Evolutionary conservation across 2,888 invertebrate genomes (phyloP), one percentile per base, ranked within the genome.

Genomic region (Cremastinae sp.): DNA sequence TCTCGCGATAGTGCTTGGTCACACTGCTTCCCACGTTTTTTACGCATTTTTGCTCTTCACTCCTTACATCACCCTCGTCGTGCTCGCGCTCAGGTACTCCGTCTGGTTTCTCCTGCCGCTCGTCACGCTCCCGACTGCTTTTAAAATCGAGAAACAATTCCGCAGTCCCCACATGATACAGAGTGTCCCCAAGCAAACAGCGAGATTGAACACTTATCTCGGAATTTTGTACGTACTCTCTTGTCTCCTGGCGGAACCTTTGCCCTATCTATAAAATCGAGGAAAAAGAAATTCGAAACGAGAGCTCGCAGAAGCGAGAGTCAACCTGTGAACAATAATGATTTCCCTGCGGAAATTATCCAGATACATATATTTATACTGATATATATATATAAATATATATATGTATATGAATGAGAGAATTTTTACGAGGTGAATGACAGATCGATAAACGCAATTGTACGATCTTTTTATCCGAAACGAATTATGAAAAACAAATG

Each of bases 1-100:
- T 12, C 90, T 98, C 83, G 97, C 98, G n/a, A 98, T 98, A 86
- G 90, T 98, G 65, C 94, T 98, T 80, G 98, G 98, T 18, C 94
- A 94, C 85, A 96, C 96, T 43, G 95, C 96, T 77, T 98, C 98
- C 4, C 97, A 97, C 90, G 93, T 97, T 77, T 91, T 98, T 20
- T 98, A 97, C 90, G 96, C 96, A 68, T 93, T 96, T 90, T 91
- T 98, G 78, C 90, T 98, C 18, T 98, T 98, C 88, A 94, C 95
- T 55, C 98, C 98, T 0, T 98, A 98, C 85, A 95, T 97, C 70
- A 93, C 96, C 89, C 96, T 98, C 90, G 94, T 96, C 70, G 96
- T 97, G 18, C 93, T 95, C 72, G 94, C 96, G 4, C 91, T 97
- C 1, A 94, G 96, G 85, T 96, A 95, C 89, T 96, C 97, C 3